Conservation (phyloP, 2,113 vertebrate species). For the Pterocles orientalis region DNA sequence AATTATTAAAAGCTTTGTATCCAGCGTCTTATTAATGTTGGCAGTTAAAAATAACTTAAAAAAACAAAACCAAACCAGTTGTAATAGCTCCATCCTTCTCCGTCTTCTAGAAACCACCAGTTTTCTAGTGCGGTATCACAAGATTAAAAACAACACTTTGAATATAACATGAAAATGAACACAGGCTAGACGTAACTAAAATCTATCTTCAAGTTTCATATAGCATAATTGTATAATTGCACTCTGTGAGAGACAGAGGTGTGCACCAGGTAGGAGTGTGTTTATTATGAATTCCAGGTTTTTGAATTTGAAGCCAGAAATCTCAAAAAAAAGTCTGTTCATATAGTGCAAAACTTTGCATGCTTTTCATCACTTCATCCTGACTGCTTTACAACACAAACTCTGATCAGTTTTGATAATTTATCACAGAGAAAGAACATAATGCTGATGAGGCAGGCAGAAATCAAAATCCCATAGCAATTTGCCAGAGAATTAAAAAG, state of each 20-base stretch:
- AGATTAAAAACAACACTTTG: not conserved
- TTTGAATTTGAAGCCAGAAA: not conserved
- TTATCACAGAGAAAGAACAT: not conserved
- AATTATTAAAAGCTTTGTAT: not conserved
- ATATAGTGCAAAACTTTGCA: not conserved
- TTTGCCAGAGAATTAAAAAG: not conserved
- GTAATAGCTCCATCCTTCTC: not conserved
- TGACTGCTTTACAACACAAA: not conserved
- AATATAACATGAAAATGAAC: not conserved
- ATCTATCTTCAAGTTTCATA: not conserved
- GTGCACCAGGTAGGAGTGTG: not conserved
- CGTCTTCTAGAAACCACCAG: not conserved
- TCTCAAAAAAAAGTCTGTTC: not conserved
- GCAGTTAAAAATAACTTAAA: not conserved
- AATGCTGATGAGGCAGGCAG: not conserved
- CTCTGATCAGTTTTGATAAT: not conserved
- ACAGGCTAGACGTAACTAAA: not conserved
- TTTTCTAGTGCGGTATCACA: not conserved
- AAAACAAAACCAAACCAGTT: not conserved
- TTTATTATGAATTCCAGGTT: conserved; percentile 2
- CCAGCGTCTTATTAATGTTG: not conserved
- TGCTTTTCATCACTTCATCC: not conserved
- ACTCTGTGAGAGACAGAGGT: not conserved
- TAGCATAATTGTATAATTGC: not conserved
- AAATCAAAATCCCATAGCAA: not conserved